Evolutionary conservation across 2,888 invertebrate species (phyloP).

Genomic region (Papilio elwesi): DNA sequence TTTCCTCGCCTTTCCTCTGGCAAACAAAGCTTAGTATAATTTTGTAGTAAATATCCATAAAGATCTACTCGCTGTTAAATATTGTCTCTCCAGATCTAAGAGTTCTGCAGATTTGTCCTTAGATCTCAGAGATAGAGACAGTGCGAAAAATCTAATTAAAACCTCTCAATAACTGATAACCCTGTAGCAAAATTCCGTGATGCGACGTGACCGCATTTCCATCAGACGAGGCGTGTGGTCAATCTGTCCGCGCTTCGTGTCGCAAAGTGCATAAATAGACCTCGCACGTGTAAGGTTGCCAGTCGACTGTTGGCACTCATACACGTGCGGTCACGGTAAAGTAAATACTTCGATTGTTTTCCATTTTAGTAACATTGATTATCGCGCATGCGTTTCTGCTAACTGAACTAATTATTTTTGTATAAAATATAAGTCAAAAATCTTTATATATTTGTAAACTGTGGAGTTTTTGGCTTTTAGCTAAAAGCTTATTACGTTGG

Average conservation of each 20-base stretch:
- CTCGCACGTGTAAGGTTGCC: constrained; percentile 46
- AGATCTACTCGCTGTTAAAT: no score
- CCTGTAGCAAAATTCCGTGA: constrained; percentile 28
- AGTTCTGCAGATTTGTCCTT: not conserved
- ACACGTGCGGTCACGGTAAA: not conserved
- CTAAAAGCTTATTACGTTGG: no score
- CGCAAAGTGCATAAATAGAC: constrained; percentile 58
- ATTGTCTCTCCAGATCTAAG: no score
- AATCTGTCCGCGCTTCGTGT: constrained; percentile 65
- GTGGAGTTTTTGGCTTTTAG: no score
- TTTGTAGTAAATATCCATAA: no score
- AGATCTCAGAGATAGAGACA: no score
- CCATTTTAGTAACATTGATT: not conserved
- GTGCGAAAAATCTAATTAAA: not conserved
- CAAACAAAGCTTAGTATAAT: no score
- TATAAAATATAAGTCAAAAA: no score
- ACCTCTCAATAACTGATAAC: constrained; percentile 22
- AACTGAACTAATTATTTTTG: no score
- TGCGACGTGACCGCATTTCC: constrained; percentile 58
- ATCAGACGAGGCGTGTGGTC: constrained; percentile 63
- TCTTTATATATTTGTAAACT: no score
- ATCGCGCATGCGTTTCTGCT: no score
- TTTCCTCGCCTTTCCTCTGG: not conserved
- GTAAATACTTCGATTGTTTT: constrained; percentile 4
- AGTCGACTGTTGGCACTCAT: constrained; percentile 1